Conservation (phyloP, 2,888 invertebrate species). For the Halocaridina rubra region DNA sequence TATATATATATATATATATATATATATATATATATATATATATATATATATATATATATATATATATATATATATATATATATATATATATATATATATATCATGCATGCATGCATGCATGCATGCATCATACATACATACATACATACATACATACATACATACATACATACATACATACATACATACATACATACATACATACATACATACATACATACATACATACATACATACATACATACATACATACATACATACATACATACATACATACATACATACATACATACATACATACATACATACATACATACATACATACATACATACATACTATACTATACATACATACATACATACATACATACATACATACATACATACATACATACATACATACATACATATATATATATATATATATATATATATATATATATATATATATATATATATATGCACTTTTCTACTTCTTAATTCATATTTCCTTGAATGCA, state of each 20-base stretch:
- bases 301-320: slow-evolving; percentile 8
- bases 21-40: neutral
- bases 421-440: slow-evolving; percentile 20
- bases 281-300: neutral
- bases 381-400: neutral
- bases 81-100: neutral
- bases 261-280: neutral
- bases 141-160: neutral
- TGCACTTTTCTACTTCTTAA: neutral
- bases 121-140: neutral
- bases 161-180: slow-evolving; percentile 21
- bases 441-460: slow-evolving; percentile 12
- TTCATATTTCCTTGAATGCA: neutral
- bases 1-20: neutral
- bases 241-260: neutral
- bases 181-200: slow-evolving; percentile 17
- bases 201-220: slow-evolving; percentile 19
- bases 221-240: neutral
- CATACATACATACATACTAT: neutral
- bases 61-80: neutral
- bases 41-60: neutral
- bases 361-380: neutral
- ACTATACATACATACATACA: neutral
- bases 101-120: neutral
- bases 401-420: neutral